phyloP scores from a whole-genome alignment of 2,888 invertebrate genomes.

The Nymphalis polychloros region DNA sequence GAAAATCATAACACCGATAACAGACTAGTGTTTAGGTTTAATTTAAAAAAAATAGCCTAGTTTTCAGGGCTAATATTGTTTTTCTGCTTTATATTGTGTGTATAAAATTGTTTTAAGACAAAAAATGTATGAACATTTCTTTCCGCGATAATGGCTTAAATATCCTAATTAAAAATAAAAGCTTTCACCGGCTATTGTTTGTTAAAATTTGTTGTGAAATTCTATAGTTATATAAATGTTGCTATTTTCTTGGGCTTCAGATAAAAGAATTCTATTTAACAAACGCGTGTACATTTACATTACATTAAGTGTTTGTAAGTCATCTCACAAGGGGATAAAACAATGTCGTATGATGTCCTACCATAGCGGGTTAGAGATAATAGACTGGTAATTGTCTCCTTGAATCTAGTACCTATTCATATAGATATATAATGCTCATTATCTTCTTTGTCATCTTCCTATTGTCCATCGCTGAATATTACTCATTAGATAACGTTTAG shows the following conservation, averaged over 20 bases:
- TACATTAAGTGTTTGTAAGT: neutral
- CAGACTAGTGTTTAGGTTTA: neutral
- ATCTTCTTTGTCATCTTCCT: neutral
- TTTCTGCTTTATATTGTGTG: no score
- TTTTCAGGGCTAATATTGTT: no score
- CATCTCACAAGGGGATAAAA: neutral
- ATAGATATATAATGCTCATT: neutral
- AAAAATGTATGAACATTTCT: no score
- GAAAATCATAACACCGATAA: conserved; percentile 8
- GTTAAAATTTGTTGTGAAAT: no score
- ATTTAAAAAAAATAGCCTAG: neutral
- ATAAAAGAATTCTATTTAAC: neutral
- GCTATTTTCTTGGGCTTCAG: no score
- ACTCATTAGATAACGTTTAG: neutral
- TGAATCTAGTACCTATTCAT: neutral
- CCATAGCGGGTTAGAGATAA: neutral
- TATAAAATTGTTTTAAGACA: no score
- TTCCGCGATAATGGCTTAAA: no score
- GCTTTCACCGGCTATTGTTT: no score
- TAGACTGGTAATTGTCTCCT: conserved; percentile 5
- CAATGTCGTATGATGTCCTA: conserved; percentile 4
- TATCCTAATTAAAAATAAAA: no score
- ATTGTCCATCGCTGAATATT: conserved; percentile 2
- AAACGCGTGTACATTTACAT: neutral
- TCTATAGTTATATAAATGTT: no score